These are phyloP conservation scores for Coremacera marginata DNA, from an alignment of 2,888 invertebrate genomes.

Conservation along the genomic window DNA sequence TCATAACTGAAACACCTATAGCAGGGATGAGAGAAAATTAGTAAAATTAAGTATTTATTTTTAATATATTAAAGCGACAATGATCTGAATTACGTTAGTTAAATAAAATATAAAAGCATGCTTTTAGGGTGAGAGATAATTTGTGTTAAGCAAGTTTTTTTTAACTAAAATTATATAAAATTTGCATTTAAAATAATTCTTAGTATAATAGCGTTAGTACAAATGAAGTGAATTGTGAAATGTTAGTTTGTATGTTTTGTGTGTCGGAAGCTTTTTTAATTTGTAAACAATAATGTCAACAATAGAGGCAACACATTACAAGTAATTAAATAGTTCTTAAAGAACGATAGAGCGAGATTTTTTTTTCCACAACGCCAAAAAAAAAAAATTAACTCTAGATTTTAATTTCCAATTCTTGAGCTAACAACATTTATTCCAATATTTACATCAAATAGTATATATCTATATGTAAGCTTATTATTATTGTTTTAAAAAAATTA, in stretches of 20 bases:
- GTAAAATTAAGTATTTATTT: background rate
- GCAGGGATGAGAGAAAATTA: background rate
- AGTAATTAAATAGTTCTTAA: too few relatives aligned
- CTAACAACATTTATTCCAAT: background rate
- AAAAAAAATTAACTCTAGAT: background rate
- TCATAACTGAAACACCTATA: slow-evolving; percentile 68
- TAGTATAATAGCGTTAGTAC: too few relatives aligned
- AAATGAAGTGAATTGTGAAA: too few relatives aligned
- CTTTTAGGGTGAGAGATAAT: background rate
- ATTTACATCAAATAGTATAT: background rate
- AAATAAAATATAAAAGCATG: slow-evolving; percentile 5
- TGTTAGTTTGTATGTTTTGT: too few relatives aligned
- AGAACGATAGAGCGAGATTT: background rate
- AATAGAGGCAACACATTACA: too few relatives aligned
- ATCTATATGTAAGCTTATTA: background rate
- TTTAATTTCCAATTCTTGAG: background rate
- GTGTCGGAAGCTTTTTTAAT: too few relatives aligned
- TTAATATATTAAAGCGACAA: background rate
- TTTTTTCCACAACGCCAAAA: background rate
- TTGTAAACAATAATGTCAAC: background rate
- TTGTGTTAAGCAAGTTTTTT: too few relatives aligned
- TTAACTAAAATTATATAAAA: too few relatives aligned
- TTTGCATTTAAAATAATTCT: too few relatives aligned
- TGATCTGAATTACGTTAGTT: background rate
- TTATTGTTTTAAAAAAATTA: slow-evolving; percentile 69